Conservation (phyloP, 64 coral and sea anemone species). For the Stichodactyla helianthus region DNA sequence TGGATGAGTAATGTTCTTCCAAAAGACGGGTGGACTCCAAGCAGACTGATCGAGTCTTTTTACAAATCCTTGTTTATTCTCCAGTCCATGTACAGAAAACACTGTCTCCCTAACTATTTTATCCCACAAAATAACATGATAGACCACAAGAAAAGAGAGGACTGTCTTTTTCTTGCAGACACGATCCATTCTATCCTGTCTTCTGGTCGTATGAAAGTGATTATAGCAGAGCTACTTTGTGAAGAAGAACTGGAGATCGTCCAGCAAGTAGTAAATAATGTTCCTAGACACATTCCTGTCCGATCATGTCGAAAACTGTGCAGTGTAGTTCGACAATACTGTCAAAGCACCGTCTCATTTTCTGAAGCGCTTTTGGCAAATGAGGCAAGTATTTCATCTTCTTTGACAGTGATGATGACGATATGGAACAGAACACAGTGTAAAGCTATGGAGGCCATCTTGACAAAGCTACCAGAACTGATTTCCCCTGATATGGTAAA, state of each 20-base stretch:
- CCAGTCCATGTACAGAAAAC: conserved; percentile 1
- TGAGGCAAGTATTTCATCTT: conserved; percentile 7
- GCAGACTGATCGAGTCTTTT: background rate
- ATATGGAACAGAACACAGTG: conserved; percentile 15
- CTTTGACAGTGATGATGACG: conserved; percentile 18
- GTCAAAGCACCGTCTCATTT: conserved; percentile 10
- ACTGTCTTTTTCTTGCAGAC: conserved; percentile 13
- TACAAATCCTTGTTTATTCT: conserved; percentile 22
- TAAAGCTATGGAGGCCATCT: conserved; percentile 11
- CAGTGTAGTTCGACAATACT: conserved; percentile 12
- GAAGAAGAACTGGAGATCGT: conserved; percentile 8
- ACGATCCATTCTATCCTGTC: background rate
- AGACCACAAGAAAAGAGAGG: conserved; percentile 9
- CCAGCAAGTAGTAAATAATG: background rate
- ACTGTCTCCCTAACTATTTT: conserved; percentile 4
- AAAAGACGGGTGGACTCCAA: conserved; percentile 30
- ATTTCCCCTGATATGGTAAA: background rate
- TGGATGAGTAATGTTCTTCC: conserved; percentile 24
- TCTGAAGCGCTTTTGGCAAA: conserved; percentile 20
- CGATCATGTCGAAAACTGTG: conserved; percentile 5
- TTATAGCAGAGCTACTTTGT: conserved; percentile 19
- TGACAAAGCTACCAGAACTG: conserved; percentile 19
- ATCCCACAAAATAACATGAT: conserved; percentile 28
- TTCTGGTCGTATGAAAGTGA: conserved; percentile 19
- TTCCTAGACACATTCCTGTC: background rate